Percentiles rank a stretch among this genome's conserved stretches.
Conservation (phyloP, 2,888 invertebrate species). For the Xanthorhoe spadicearia region DNA sequence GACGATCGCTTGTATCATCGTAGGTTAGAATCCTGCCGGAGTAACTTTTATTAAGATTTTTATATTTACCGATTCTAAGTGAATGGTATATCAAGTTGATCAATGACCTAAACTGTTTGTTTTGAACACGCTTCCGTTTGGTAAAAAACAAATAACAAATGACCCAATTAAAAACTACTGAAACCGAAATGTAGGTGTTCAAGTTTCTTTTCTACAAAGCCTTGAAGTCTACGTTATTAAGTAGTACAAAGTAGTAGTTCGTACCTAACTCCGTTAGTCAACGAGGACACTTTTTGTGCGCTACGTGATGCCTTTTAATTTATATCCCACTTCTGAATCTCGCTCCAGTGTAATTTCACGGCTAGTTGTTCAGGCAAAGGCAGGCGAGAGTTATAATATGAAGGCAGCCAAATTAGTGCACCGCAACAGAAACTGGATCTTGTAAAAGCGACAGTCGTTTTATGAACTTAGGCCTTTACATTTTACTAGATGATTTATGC, state of each 20-base stretch:
- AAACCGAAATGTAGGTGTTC: too few species aligned
- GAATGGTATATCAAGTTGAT: too few species aligned
- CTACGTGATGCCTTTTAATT: constrained; percentile 22
- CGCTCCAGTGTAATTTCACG: constrained; percentile 28
- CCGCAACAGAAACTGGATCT: constrained; percentile 40
- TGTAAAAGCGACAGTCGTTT: background rate
- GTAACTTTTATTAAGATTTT: too few species aligned
- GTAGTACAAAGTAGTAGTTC: background rate
- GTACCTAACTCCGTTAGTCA: constrained; percentile 4
- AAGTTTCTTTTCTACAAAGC: too few species aligned
- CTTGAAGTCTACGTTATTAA: background rate
- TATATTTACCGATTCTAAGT: too few species aligned
- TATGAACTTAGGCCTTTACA: background rate
- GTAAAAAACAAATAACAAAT: too few species aligned
- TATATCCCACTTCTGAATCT: constrained; percentile 26
- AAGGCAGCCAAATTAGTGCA: constrained; percentile 52
- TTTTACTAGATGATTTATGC: too few species aligned
- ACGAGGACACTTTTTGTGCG: constrained; percentile 8
- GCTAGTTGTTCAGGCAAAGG: constrained; percentile 28
- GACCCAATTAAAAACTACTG: too few species aligned
- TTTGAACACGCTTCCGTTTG: too few species aligned
- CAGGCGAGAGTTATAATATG: constrained; percentile 40
- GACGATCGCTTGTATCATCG: too few species aligned
- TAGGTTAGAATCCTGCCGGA: too few species aligned
- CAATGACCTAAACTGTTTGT: too few species aligned